Evolutionary conservation across 1,140 invertebrate species (phyloP), one percentile per base, ranked within the genome.

Genomic region (Charaxes varanes): DNA sequence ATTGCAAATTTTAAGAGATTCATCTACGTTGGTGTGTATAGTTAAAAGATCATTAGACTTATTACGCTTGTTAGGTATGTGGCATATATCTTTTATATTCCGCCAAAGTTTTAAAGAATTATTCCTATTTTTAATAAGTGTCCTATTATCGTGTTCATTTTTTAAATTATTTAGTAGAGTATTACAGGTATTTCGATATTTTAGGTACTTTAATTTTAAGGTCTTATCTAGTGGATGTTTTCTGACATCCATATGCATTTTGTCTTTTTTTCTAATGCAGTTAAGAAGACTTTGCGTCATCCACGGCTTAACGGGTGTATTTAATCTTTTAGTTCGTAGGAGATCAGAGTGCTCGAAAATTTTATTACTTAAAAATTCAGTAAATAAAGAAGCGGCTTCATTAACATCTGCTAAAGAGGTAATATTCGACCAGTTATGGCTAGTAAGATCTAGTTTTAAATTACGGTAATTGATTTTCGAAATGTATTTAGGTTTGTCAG

Each of bases 1-100:
- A 24, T 24, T 24, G 23, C 23, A 24, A 10, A 5, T 24, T 3
- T 24, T 24, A 24, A 24, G 23, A 7, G 23, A 24, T 24, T 24
- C 23, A 7, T 5, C 23, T 7, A 8, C 5, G 10, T 24, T 24
- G 3, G 3, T 24, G 3, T 8, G 5, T 5, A 24, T 8, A 4
- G 3, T 24, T 5, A 24, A 8, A 10, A 24, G 23, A 5, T 24
- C 23, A 8, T 4, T 5, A 7, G 23, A 8, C 8, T 24, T 3
- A 5, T 10, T 4, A 24, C n/a, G 5, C 10, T 24, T 24, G 3
- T 4, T 24, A 7, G 23, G n/a, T 3, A 24, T 5, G n/a, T 24
- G 23, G 10, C 23, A 24, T 7, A 24, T 24, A 24, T 24, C 8
- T 24, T 24, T 24, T 7, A 24, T 10, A 8, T 3, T 24, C 10